Base-by-base conservation (phyloP, 2,113 vertebrate genomes). In the Lonchura striata region DNA sequence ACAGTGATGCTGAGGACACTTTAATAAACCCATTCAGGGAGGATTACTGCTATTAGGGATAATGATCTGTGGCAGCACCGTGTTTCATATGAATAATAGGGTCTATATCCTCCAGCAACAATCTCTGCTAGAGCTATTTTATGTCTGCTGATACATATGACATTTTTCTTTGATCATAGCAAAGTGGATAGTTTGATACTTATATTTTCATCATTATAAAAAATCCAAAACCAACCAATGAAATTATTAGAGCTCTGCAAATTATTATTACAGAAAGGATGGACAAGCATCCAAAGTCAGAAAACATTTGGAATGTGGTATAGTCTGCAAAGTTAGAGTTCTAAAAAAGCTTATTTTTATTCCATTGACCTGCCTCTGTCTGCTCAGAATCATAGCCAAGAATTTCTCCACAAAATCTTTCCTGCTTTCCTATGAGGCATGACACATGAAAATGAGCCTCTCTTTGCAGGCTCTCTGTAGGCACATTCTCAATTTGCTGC, bases 11-110 rank as follows among this genome's bases (percentile, higher is more conserved):
- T 68, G 42, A 88, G 76, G 47, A 84, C 68, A 54, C 71, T 94
- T 95, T 77, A 96, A 95, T 87, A 90, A 81, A 75, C 25, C 60
- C 30, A 75, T 84, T 95, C 78, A 92, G 65, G 41, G 37, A 89
- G 54, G 71, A 94, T 94, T 93, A 84, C 52, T 86, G 75, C 64
- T 86, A 65, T 92, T 90, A 88, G 25, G 23, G 81, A 61, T 79
- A 96, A 96, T 81, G 64, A 88, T 83, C 88, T 81, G 60, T 70
- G 60, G 56, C 76, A 94, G 47, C 47, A 86, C 27, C 52, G 12
- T 91, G 50, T 85, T 89, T 95, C 83, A 39, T 63, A 46, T 60
- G 44, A 94, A 60, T 81, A 93, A 69, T 61, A 25, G 33, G 30
- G 16, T 7, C 41, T 92, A 61, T 86, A 92, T 81, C 27, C 42